Evolutionary conservation across 1,140 invertebrate genomes (phyloP).

Genomic region (Bemisia tabaci): DNA sequence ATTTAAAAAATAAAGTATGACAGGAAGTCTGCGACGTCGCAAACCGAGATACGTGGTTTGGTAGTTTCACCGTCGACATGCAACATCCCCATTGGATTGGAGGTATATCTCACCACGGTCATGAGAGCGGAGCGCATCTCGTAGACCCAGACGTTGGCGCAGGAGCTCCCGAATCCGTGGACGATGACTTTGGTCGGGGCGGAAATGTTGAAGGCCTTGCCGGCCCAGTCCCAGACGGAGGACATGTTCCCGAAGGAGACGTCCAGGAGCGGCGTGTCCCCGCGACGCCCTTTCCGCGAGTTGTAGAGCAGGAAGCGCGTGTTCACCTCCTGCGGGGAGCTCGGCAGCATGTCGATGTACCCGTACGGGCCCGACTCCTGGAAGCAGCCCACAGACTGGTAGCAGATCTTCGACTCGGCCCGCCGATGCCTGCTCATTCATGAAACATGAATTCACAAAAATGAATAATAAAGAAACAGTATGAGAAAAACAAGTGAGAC

Average conservation of each 20-base stretch:
- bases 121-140: constrained; percentile 82
- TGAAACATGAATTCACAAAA: too few relatives aligned
- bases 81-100: too few relatives aligned
- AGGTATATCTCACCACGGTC: constrained; percentile 51
- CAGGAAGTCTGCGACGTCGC: too few relatives aligned
- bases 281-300: constrained; percentile 35
- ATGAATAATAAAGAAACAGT: too few relatives aligned
- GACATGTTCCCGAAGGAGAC: constrained; percentile 52
- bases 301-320: constrained; percentile 47
- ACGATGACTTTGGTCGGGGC: constrained; percentile 59
- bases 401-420: constrained; percentile 65
- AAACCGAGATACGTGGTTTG: too few relatives aligned
- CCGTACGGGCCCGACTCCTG: constrained; percentile 80
- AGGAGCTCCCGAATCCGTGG: constrained; percentile 86
- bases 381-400: constrained; percentile 85
- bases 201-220: constrained; percentile 45
- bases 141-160: constrained; percentile 79
- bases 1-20: too few relatives aligned
- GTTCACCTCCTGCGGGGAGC: constrained; percentile 66
- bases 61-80: too few relatives aligned
- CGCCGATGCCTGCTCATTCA: constrained; percentile 41
- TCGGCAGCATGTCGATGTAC: constrained; percentile 78
- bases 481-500: too few relatives aligned
- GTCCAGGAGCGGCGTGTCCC: constrained; percentile 45
- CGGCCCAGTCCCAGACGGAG: constrained; percentile 43